A percentile compares a stretch with the other conserved stretches of the same genome.
phyloP scores from a whole-genome alignment of 2,888 invertebrate species.

The Clivina fossor region DNA sequence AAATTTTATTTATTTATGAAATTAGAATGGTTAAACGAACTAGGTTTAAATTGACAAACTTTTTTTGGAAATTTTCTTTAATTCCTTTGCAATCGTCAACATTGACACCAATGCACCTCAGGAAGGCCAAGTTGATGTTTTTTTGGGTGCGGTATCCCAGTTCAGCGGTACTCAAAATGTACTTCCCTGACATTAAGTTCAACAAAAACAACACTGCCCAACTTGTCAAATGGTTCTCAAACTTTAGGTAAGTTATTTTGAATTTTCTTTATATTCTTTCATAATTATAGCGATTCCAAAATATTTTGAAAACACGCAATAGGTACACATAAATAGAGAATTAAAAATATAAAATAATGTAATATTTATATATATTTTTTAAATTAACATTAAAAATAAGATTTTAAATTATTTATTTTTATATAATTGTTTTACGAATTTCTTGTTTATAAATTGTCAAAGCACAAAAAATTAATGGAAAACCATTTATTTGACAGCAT shows the following conservation, averaged over 20 bases:
- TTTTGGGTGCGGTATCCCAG: slow-evolving; percentile 99
- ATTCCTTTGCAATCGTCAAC: slow-evolving; percentile 91
- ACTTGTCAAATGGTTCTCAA: slow-evolving; percentile 99
- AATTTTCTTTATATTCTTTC: slow-evolving; percentile 31
- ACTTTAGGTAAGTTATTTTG: slow-evolving; percentile 87
- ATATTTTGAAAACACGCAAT: no score
- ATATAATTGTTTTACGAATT: no score
- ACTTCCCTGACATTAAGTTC: slow-evolving; percentile 99
- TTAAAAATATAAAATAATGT: slow-evolving; percentile 12
- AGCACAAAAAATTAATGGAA: no score
- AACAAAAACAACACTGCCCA: slow-evolving; percentile 99
- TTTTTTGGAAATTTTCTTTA: slow-evolving; percentile 62
- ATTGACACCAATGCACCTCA: slow-evolving; percentile 98
- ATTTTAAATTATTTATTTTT: no score
- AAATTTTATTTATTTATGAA: no score
- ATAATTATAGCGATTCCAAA: no score
- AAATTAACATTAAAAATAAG: no score
- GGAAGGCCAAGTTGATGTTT: slow-evolving; percentile 99
- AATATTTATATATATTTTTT: no score
- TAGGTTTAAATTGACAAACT: slow-evolving; percentile 9
- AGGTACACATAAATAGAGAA: no score
- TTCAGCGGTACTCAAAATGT: slow-evolving; percentile 98
- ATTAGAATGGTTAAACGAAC: no score
- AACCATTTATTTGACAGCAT: no score
- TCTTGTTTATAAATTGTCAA: no score